Percentiles rank a stretch among this genome's conserved stretches.
phyloP scores from a whole-genome alignment of 2,113 vertebrate species.

The Hystrix brachyura region DNA sequence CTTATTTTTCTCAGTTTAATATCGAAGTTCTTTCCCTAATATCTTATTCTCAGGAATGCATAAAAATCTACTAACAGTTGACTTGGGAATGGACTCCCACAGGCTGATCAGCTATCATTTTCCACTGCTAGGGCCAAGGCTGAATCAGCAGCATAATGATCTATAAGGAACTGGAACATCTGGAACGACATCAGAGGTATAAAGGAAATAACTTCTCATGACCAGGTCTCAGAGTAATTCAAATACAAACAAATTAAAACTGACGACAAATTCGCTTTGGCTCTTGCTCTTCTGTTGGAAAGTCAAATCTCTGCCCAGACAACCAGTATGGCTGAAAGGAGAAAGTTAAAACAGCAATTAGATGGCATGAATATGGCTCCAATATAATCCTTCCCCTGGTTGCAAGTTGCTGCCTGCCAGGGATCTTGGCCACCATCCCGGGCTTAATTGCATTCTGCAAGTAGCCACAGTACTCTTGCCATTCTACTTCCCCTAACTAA shows the following conservation, averaged over 20 bases:
- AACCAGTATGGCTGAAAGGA: conserved; percentile 50
- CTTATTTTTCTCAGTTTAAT: not conserved
- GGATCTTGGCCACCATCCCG: conserved; percentile 70
- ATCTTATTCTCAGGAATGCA: conserved; percentile 1
- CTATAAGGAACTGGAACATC: conserved; percentile 52
- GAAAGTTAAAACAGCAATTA: conserved; percentile 72
- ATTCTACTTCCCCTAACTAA: conserved; percentile 27
- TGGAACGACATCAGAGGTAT: conserved; percentile 49
- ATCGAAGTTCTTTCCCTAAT: not conserved
- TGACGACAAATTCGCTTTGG: conserved; percentile 67
- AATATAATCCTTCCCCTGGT: conserved; percentile 24
- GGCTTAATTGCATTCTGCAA: conserved; percentile 75
- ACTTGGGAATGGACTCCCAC: not conserved
- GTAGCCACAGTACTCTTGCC: conserved; percentile 28
- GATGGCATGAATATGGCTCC: conserved; percentile 59
- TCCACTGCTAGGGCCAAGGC: not conserved
- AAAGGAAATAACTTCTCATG: conserved; percentile 59
- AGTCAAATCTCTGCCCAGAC: conserved; percentile 45
- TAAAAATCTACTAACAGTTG: not conserved
- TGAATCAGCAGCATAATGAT: not conserved
- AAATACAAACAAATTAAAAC: conserved; percentile 69
- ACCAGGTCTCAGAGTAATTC: conserved; percentile 59
- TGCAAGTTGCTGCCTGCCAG: conserved; percentile 71
- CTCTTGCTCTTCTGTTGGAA: conserved; percentile 55
- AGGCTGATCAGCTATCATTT: conserved; percentile 16